Evolutionary conservation across 2,888 invertebrate genomes (phyloP), one percentile per base, ranked within the genome.

Genomic region (Lysandra bellargus): DNA sequence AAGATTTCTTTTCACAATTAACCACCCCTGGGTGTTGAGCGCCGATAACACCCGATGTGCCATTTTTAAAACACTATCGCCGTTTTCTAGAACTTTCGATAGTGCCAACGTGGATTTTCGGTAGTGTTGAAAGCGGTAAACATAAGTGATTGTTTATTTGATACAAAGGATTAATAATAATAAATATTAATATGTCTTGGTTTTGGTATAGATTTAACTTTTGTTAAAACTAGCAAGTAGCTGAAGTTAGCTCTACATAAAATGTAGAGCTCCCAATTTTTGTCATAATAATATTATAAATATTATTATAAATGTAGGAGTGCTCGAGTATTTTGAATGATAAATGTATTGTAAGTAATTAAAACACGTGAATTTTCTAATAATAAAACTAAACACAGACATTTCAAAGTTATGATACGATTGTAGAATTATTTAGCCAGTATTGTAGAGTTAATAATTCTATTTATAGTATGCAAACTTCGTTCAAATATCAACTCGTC

Each of bases 1-100:
- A 93, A 93, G 94, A 94, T 94, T 94, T 94, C 94, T 94, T 94
- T 94, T 94, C 92, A 92, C 94, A 94, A 94, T 94, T 94, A 94
- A 93, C 90, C 91, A 90, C 92, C 91, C 92, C 87, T 85, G 89
- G 88, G 91, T 90, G 91, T 88, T 86, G 86, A 87, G 83, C 85
- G 85, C 88, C 91, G 92, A 94, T 93, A 93, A 85, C 87, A 88
- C 89, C 88, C 84, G 84, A 87, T 87, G 87, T 86, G 84, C 81
- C 57, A 74, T 61, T 78, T 81, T 79, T 40, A 44, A 78, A 81
- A 81, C 69, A 79, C 75, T 61, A 78, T 73, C 80, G 77, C 78
- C 76, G 81, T 23, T 33, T 64, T 30, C 64, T 69, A 69, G 69
- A 69, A 14, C 33, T 17, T 33, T 69, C 69, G 69, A 69, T 37